Evolutionary conservation across 2,888 invertebrate genomes (phyloP).

Genomic region (Euplagia quadripunctaria): DNA sequence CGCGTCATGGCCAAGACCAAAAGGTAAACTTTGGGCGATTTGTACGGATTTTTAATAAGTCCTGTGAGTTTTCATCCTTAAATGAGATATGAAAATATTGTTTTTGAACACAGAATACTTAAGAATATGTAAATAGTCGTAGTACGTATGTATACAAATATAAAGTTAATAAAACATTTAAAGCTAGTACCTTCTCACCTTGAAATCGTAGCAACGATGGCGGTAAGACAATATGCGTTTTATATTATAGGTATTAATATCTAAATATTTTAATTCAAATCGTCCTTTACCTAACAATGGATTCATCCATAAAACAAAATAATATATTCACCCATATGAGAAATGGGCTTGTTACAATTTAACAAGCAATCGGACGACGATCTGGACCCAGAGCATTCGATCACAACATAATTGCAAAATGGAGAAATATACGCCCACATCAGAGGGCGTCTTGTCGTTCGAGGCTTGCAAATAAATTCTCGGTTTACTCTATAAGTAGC

Average conservation of each 20-base stretch:
- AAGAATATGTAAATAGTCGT: neutral
- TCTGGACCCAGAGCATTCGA: too few relatives aligned
- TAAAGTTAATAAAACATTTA: neutral
- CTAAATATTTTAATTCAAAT: neutral
- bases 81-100: too few relatives aligned
- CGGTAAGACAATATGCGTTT: neutral
- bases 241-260: neutral
- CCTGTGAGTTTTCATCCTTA: neutral
- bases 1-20: too few relatives aligned
- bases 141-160: neutral
- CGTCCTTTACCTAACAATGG: neutral
- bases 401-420: too few relatives aligned
- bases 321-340: neutral
- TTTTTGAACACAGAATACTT: neutral
- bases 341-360: too few relatives aligned
- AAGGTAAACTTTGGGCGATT: too few relatives aligned
- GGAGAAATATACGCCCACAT: too few relatives aligned
- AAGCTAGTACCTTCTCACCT: neutral
- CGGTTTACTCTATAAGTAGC: too few relatives aligned
- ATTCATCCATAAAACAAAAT: neutral
- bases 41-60: neutral
- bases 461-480: too few relatives aligned
- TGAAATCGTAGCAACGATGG: neutral
- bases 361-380: too few relatives aligned
- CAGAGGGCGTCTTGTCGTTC: too few relatives aligned